Evolutionary conservation across 1,140 invertebrate species (phyloP), one percentile per base, ranked within the genome.

Genomic region (Lasaia peninsularis): DNA sequence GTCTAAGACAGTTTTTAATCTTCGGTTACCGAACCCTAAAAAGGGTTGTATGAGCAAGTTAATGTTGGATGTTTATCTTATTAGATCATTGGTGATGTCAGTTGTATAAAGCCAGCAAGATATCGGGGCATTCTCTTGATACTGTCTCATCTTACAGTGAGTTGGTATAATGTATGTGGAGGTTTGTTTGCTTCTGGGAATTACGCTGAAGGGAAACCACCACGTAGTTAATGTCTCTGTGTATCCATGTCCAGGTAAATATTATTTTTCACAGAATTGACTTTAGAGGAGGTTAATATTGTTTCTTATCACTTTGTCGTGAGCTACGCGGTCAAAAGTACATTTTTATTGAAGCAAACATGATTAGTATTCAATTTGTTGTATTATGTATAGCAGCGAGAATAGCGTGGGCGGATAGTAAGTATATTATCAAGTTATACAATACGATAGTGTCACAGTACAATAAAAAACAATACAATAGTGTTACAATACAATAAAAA

Each of bases 151-250:
- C 14, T 37, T 40, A 40, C 37, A 40, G 7, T 40, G 11, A 18
- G 35, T 58, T 40, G n/a, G 16, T 50, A 24, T 34, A 61, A 52
- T 31, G 69, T 69, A 64, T 35, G 48, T 64, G 10, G 62, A 71
- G 57, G 51, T 63, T 52, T 73, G 69, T 62, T 60, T 71, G 31
- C 50, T 74, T 62, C 61, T 69, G 34, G 58, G 71, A 65, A 71
- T 73, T 31, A 44, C 56, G 11, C 60, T 67, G 37, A 71, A 69
- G 65, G 62, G 63, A 59, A 62, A 62, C 16, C 64, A 69, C 67
- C 66, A 65, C 34, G 53, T 62, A 40, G 48, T 53, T 51, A 8
- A 10, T 65, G 60, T 59, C 63, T 58, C 31, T 51, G 55, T 60
- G 32, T 62, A 58, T 28, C 24, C 49, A 60, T 55, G 40, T 67